phyloP scores from a whole-genome alignment of 2,797 vertebrate species.

The Crenuchus spilurus region DNA sequence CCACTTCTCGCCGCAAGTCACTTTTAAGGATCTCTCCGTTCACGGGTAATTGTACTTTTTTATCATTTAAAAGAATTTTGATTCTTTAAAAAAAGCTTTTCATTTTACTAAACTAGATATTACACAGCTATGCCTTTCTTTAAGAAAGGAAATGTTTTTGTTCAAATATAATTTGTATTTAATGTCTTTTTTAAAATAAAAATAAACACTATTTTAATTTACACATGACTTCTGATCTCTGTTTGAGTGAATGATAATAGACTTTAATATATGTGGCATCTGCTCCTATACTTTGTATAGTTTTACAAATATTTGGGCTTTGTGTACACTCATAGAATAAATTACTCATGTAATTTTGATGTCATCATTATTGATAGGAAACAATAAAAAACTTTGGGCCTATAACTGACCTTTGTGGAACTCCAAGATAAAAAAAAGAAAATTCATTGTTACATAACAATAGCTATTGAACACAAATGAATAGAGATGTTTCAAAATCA shows the following conservation, averaged over 20 bases:
- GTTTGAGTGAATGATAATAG: not conserved
- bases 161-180: slow-evolving; percentile 85
- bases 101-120: slow-evolving; percentile 77
- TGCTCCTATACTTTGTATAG: not conserved
- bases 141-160: slow-evolving; percentile 71
- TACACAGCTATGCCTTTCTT: slow-evolving; percentile 74
- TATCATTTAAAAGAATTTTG: slow-evolving; percentile 66
- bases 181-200: slow-evolving; percentile 82
- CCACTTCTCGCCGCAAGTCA: slow-evolving; percentile 66
- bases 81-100: slow-evolving; percentile 71
- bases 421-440: too few species aligned
- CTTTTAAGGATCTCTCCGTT: slow-evolving; percentile 75
- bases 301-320: too few species aligned
- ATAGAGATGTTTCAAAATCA: too few species aligned
- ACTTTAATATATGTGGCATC: not conserved
- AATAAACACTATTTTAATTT: slow-evolving; percentile 81
- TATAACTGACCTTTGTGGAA: too few species aligned
- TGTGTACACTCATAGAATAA: too few species aligned
- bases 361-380: too few species aligned
- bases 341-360: too few species aligned
- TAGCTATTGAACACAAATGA: too few species aligned
- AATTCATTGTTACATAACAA: too few species aligned
- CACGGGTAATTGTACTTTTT: slow-evolving; percentile 79
- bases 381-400: too few species aligned
- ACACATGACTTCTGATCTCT: slow-evolving; percentile 42